phyloP scores from a whole-genome alignment of 2,888 invertebrate species.

The Caenorhabditis plicata region DNA sequence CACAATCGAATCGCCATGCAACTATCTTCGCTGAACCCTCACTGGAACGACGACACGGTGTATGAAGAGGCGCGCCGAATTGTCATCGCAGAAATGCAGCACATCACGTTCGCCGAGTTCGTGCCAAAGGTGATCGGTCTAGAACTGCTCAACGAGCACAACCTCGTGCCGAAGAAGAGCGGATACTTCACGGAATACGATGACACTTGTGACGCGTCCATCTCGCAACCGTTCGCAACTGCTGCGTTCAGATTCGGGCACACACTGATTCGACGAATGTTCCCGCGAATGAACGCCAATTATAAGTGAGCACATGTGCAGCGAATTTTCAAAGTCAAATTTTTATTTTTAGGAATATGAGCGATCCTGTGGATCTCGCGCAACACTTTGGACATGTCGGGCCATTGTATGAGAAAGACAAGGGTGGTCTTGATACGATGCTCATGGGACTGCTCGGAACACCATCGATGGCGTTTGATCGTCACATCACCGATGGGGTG shows the following conservation, averaged over 20 bases:
- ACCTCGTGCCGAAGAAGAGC: slow-evolving; percentile 77
- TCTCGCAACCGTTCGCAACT: slow-evolving; percentile 81
- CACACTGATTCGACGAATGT: slow-evolving; percentile 79
- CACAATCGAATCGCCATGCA: slow-evolving; percentile 63
- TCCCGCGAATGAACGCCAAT: slow-evolving; percentile 71
- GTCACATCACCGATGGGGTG: slow-evolving; percentile 62
- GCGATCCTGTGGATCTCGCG: slow-evolving; percentile 59
- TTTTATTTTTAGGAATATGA: slow-evolving; percentile 42
- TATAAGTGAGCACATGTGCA: slow-evolving; percentile 41
- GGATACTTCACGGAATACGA: slow-evolving; percentile 71
- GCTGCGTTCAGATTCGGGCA: slow-evolving; percentile 75
- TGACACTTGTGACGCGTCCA: slow-evolving; percentile 74
- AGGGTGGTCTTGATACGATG: slow-evolving; percentile 63
- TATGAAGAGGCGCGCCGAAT: slow-evolving; percentile 68
- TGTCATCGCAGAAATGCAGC: slow-evolving; percentile 71
- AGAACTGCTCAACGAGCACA: slow-evolving; percentile 69
- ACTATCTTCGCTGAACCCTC: slow-evolving; percentile 57
- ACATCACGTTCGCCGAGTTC: slow-evolving; percentile 68
- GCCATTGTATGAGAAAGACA: slow-evolving; percentile 56
- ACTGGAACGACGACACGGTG: slow-evolving; percentile 67
- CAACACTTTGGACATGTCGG: slow-evolving; percentile 62
- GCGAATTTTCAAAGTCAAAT: not conserved
- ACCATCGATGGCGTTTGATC: slow-evolving; percentile 65
- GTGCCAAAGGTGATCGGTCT: slow-evolving; percentile 84
- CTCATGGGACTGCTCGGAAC: slow-evolving; percentile 64